Evolutionary conservation across 30 jellyfish, hydroid and myxozoan species (phyloP).

Genomic region (Chironex yamaguchii): DNA sequence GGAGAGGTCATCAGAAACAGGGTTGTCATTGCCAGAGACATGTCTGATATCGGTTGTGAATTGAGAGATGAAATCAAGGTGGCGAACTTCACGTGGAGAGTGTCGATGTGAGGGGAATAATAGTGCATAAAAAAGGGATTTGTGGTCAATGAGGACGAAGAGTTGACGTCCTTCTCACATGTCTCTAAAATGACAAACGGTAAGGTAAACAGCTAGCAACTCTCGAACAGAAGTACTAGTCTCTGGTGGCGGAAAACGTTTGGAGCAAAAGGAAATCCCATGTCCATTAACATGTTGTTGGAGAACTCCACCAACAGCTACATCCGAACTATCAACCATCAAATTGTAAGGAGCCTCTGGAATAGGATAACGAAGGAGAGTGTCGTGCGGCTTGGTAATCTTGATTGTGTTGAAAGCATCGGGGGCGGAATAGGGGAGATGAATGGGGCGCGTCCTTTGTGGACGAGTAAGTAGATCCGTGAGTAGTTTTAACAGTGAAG

Average conservation of each 20-base stretch:
- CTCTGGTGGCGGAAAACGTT: neutral
- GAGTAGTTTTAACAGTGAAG: neutral
- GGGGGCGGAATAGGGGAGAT: slow-evolving; percentile 20
- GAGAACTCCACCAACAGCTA: neutral
- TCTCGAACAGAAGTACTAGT: slow-evolving; percentile 10
- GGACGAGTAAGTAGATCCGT: neutral
- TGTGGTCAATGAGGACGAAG: slow-evolving; percentile 14
- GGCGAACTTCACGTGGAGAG: slow-evolving; percentile 47
- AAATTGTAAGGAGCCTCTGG: neutral
- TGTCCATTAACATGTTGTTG: neutral
- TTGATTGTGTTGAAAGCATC: neutral
- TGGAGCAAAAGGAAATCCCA: neutral
- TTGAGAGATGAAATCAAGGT: slow-evolving; percentile 35
- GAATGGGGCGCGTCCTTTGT: neutral
- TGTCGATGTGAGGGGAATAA: slow-evolving; percentile 1
- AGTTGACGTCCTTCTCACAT: neutral
- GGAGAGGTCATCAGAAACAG: slow-evolving; percentile 68
- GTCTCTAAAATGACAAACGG: neutral
- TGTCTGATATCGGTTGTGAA: slow-evolving; percentile 42
- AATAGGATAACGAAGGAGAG: neutral
- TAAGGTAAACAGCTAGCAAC: neutral
- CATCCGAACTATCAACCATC: neutral
- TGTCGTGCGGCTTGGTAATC: neutral
- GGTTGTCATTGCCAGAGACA: neutral
- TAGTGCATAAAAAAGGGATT: slow-evolving; percentile 52